These are phyloP conservation scores for Varroa destructor DNA, from an alignment of 1,140 invertebrate genomes.

Conservation along the genomic window DNA sequence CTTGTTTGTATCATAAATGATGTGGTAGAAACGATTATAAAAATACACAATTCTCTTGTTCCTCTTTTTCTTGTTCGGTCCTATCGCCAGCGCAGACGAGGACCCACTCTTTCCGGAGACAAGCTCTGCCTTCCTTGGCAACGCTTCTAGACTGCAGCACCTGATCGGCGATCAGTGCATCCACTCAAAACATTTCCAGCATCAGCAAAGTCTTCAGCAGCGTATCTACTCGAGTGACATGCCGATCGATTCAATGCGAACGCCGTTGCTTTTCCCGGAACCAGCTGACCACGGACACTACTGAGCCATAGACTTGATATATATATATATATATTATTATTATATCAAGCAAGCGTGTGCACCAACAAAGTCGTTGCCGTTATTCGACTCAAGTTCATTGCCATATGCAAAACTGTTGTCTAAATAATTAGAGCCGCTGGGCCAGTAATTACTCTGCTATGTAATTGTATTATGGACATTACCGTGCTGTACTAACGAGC, in stretches of 20 bases:
- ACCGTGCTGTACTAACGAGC: neutral
- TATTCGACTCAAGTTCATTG: neutral
- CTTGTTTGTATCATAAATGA: too few species aligned
- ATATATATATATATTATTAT: neutral
- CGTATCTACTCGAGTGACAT: slow-evolving; percentile 12
- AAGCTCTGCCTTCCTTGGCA: slow-evolving; percentile 20
- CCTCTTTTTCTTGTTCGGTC: too few species aligned
- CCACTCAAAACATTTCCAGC: neutral
- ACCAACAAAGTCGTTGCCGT: neutral
- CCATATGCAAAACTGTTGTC: neutral
- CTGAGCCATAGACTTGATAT: neutral
- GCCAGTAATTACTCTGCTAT: neutral
- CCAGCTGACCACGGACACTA: slow-evolving; percentile 12
- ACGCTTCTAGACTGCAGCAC: slow-evolving; percentile 2
- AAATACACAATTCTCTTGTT: too few species aligned
- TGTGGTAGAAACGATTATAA: too few species aligned
- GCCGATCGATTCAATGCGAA: slow-evolving; percentile 15
- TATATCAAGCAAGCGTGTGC: slow-evolving; percentile 6
- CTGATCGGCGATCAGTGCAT: neutral
- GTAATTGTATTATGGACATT: neutral
- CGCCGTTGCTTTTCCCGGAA: slow-evolving; percentile 19
- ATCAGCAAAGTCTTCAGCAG: neutral
- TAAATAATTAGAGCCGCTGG: neutral
- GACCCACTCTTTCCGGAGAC: slow-evolving; percentile 21
- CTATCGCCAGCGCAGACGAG: slow-evolving; percentile 26